Percentiles rank a stretch among this genome's conserved stretches.
phyloP scores from a whole-genome alignment of 2,797 vertebrate species.

The Malacoraja senta region DNA sequence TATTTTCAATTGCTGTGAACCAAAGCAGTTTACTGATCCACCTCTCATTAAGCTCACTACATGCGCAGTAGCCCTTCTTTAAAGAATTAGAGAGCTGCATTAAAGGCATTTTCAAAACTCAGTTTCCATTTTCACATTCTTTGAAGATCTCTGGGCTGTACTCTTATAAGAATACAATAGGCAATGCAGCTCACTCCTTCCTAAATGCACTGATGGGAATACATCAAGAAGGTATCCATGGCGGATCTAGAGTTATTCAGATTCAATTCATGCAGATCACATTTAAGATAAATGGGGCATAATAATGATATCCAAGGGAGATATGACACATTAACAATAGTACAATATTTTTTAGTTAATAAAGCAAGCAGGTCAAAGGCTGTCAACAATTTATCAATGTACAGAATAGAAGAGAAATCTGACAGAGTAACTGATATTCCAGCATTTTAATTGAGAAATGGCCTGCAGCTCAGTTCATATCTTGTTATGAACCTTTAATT shows the following conservation, averaged over 20 bases:
- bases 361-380: neutral
- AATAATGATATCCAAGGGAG: neutral
- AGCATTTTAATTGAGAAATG: slow-evolving; percentile 21
- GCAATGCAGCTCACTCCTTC: neutral
- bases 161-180: neutral
- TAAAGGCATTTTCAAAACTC: neutral
- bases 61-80: neutral
- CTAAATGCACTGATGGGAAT: neutral
- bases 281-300: slow-evolving; percentile 1
- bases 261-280: neutral
- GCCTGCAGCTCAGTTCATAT: slow-evolving; percentile 6
- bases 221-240: neutral
- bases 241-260: neutral
- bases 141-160: neutral
- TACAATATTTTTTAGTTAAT: neutral
- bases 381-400: neutral
- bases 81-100: neutral
- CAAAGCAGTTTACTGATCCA: neutral
- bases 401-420: neutral
- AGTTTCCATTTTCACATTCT: neutral
- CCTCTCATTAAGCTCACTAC: neutral
- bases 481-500: slow-evolving; percentile 29
- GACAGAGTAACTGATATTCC: neutral
- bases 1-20: neutral
- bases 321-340: neutral